phyloP scores from a whole-genome alignment of 2,113 vertebrate genomes.

The Hirundichthys speculiger region DNA sequence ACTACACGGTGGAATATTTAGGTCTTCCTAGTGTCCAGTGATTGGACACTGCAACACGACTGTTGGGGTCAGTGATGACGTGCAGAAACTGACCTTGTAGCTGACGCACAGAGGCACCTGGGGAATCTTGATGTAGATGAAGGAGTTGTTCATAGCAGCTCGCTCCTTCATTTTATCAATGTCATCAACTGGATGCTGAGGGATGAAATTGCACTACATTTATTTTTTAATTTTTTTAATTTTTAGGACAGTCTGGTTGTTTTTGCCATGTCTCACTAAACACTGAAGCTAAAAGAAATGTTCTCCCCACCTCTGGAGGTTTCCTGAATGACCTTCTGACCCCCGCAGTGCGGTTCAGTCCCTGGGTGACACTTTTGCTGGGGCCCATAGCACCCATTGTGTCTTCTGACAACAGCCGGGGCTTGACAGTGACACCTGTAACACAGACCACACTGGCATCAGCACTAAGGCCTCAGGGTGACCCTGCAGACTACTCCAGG shows the following conservation, averaged over 20 bases:
- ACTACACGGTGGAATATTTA: not conserved
- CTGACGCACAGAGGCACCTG: conserved; percentile 98
- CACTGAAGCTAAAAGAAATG: not conserved
- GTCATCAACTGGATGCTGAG: conserved; percentile 94
- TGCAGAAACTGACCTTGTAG: conserved; percentile 89
- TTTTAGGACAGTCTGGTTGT: too few relatives aligned
- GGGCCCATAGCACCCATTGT: conserved; percentile 85
- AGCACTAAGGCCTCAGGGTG: conserved; percentile 39
- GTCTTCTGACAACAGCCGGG: conserved; percentile 91
- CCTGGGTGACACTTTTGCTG: conserved; percentile 92
- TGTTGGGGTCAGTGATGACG: not conserved
- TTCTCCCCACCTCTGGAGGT: conserved; percentile 87
- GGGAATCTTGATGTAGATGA: conserved; percentile 99
- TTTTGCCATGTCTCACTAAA: not conserved
- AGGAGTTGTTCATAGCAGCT: conserved; percentile 99
- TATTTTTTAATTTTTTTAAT: not conserved
- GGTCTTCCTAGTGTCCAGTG: too few relatives aligned
- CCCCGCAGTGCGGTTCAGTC: conserved; percentile 90
- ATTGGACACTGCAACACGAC: too few relatives aligned
- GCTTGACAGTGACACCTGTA: conserved; percentile 92
- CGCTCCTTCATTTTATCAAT: conserved; percentile 99
- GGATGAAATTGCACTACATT: not conserved
- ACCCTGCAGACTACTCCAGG: conserved; percentile 39
- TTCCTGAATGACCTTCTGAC: conserved; percentile 97
- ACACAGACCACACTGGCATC: conserved; percentile 29